Evolutionary conservation across 2,888 invertebrate genomes (phyloP), one percentile per base, ranked within the genome.

Genomic region (Acanthosoma haemorrhoidale): DNA sequence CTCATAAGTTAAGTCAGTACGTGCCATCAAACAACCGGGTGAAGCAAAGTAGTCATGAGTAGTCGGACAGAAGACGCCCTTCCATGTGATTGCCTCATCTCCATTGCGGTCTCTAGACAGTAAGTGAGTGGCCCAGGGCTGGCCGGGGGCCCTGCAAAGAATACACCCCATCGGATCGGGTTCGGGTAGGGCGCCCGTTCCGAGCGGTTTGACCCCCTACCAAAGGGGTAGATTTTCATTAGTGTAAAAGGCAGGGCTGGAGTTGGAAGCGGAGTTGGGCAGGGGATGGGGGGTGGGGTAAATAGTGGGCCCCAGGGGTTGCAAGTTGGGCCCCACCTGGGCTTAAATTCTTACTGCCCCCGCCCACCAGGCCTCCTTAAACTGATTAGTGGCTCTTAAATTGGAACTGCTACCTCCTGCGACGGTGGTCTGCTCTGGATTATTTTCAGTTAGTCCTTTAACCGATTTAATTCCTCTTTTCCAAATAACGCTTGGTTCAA

Each of bases 41-140:
- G n/a, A n/a, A n/a, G n/a, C n/a, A n/a, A n/a, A n/a, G n/a, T n/a
- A n/a, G n/a, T n/a, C n/a, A n/a, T n/a, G n/a, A n/a, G n/a, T n/a
- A n/a, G n/a, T 25, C n/a, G 25, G 51, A 2, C n/a, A 51, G 51
- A n/a, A n/a, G n/a, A n/a, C n/a, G n/a, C n/a, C n/a, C n/a, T n/a
- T n/a, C n/a, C n/a, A n/a, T n/a, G n/a, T n/a, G n/a, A 51, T 51
- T 51, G 51, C 51, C 51, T 51, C 51, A 51, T 51, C n/a, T n/a
- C 25, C 25, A 51, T 25, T 51, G 25, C 51, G 51, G 51, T 51
- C 25, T 21, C 29, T 51, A n/a, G 11, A 25, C 51, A 21, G 29
- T 5, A n/a, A 25, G n/a, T 51, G 29, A 51, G 51, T 51, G 29
- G 51, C 51, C 25, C n/a, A n/a, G n/a, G n/a, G n/a, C n/a, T n/a